These are phyloP conservation scores for Trachelus stipa DNA, from an alignment of 2,888 invertebrate genomes.

Conservation along the genomic window DNA sequence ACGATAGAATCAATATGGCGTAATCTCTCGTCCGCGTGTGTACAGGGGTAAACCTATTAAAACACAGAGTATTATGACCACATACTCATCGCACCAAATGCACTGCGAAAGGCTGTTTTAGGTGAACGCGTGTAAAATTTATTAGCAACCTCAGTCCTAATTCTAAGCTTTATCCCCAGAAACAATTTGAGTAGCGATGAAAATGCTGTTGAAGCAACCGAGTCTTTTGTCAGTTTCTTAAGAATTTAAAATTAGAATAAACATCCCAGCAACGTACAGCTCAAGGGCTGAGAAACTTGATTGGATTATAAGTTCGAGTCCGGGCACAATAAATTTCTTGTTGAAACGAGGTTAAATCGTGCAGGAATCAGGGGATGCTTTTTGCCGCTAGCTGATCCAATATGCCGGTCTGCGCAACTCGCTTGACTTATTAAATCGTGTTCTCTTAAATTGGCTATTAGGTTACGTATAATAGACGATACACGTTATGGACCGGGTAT, in stretches of 20 bases:
- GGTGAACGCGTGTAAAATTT: not conserved
- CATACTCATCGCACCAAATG: not conserved
- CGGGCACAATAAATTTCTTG: constrained; percentile 1
- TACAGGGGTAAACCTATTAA: constrained; percentile 40
- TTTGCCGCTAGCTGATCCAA: constrained; percentile 24
- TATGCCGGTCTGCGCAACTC: constrained; percentile 16
- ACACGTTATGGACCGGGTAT: constrained; percentile 28
- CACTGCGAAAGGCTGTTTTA: not conserved
- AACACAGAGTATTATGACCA: constrained; percentile 34
- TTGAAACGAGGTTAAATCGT: not conserved
- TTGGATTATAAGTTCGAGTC: constrained; percentile 4
- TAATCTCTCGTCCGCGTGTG: constrained; percentile 21
- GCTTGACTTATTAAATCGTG: constrained; percentile 38
- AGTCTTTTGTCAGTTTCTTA: not conserved
- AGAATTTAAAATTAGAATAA: not conserved
- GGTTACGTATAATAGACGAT: constrained; percentile 34
- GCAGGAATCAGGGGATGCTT: constrained; percentile 22
- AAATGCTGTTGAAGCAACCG: not conserved
- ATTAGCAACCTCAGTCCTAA: not conserved
- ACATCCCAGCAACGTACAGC: not conserved
- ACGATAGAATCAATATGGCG: constrained; percentile 40
- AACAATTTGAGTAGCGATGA: not conserved
- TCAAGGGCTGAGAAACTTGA: not conserved
- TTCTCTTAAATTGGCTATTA: constrained; percentile 46
- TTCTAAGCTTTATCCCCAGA: not conserved